phyloP scores from a whole-genome alignment of 2,888 invertebrate genomes.

The Catocala nupta region DNA sequence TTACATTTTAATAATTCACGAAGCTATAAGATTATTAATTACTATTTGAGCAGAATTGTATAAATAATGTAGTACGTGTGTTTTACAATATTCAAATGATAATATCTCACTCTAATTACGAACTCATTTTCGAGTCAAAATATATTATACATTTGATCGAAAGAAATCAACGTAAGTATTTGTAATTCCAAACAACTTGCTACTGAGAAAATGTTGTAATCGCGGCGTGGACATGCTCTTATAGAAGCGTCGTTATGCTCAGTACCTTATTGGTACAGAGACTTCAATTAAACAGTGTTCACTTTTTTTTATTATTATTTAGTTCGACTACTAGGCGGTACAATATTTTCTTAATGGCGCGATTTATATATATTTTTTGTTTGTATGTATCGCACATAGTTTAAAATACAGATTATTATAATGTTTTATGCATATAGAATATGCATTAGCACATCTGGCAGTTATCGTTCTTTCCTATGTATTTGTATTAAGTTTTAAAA shows the following conservation, averaged over 20 bases:
- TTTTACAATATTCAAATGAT: neutral
- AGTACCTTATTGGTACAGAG: neutral
- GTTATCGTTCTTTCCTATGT: slow-evolving; percentile 25
- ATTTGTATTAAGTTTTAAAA: slow-evolving; percentile 48
- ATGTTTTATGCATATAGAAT: slow-evolving; percentile 44
- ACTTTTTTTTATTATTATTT: slow-evolving; percentile 4
- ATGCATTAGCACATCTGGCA: slow-evolving; percentile 34
- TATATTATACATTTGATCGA: slow-evolving; percentile 4
- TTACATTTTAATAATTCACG: neutral
- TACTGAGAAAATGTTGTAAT: slow-evolving; percentile 15
- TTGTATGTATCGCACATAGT: slow-evolving; percentile 35
- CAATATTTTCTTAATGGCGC: slow-evolving; percentile 30
- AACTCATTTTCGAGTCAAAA: neutral
- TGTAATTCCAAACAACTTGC: neutral
- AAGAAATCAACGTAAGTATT: slow-evolving; percentile 8
- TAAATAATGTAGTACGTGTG: neutral
- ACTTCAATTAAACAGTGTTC: neutral
- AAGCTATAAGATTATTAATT: neutral
- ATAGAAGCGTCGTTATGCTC: neutral
- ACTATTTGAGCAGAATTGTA: slow-evolving; percentile 1
- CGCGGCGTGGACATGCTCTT: neutral
- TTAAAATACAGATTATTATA: slow-evolving; percentile 53
- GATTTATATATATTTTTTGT: slow-evolving; percentile 22
- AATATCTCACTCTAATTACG: slow-evolving; percentile 4
- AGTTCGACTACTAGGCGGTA: slow-evolving; percentile 13